Base-by-base conservation (phyloP, 92 coral and sea anemone genomes). In the Zoanthus sansibaricus region DNA sequence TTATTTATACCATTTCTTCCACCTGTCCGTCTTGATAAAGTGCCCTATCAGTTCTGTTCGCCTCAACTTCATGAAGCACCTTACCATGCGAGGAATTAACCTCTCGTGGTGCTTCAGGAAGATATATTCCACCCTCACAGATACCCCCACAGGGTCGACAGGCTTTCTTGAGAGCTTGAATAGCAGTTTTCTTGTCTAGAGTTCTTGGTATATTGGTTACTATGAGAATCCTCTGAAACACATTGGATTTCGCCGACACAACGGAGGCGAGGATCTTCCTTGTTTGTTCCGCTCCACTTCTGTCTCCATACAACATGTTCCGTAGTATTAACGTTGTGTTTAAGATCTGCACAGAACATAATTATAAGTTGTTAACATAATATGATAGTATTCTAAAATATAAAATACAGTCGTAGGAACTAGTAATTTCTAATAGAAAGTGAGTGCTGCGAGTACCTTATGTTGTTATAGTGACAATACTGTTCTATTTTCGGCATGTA, bases 91-190 rank as follows among this genome's bases (percentile, higher is more conserved):
- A 52, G 30, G 77, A 7, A 54, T 83, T 62, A 1, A 64, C 61
- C 32, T 77, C 86, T 74, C 46, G 49, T 2, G 76, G 58, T 14
- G 89, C 76, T 66, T 87, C 98, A 55, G 98, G 98, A 13, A 94
- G 80, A 80, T 94, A 93, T 11, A 90, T 69, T 31, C 85, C 76
- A 66, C 85, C 91, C 48, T 86, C 94, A 68, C 87, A 70, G 62
- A 95, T 88, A 15, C 99, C 99, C 6, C 99, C 99, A 20, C 95
- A 83, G 3, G 99, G 93, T 76, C 93, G 92, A 72, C 98, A 92
- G 6, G 98, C 97, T 88, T 95, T 97, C 86, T 84, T 91, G 58
- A 97, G 86, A 15, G 95, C 94, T 52, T 91, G 88, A 62, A 95
- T 49, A 37, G 90, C 98, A n/a, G 91, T 90, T 25, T 93, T 92